Base-by-base conservation (phyloP, 2,797 vertebrate genomes). In the Pangasius sanitwongsei region DNA sequence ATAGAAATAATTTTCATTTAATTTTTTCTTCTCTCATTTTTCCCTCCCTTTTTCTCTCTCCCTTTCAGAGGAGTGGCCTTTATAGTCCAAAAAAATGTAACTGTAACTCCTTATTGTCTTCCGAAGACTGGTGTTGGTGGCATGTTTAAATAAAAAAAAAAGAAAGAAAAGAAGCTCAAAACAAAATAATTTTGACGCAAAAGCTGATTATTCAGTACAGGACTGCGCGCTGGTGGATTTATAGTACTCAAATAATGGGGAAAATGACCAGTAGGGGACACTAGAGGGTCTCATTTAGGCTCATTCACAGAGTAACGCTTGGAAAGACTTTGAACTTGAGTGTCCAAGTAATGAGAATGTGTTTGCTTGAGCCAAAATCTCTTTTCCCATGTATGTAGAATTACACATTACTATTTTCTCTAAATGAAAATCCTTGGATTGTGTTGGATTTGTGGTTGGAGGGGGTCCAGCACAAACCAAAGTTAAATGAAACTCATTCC, bases 191-290 rank as follows among this genome's bases (percentile, higher is more conserved):
- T 37, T 59, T 81, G 6, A 83, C 18, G 7, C 6, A 48, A 48
- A 83, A n/a, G 25, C 37, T 37, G 18, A 12, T 34, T 34, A 34
- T 37, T 37, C 53, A 11, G 13, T 78, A 31, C 13, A 78, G 12
- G 25, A n/a, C 75, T 81, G 57, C 53, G 23, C 0, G 9, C 78
- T n/a, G 23, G 13, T 65, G 57, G 59, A n/a, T 48, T 65, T 18
- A 48, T 84, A 50, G 31, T n/a, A 59, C 9, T 61, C 12, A 44
- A n/a, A 61, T 31, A 50, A 41, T 74, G 12, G 53, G 6, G 3
- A 1, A 65, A 48, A 25, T 61, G 53, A 28, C 69, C 95, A 95
- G 92, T 91, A 95, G 95, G 93, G 93, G 93, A 85, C 95, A 94
- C 93, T 91, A 87, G 90, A 53, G 84, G 88, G 93, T 94, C 25